phyloP scores from a whole-genome alignment of 2,888 invertebrate species.

The Oligia fasciuncula region DNA sequence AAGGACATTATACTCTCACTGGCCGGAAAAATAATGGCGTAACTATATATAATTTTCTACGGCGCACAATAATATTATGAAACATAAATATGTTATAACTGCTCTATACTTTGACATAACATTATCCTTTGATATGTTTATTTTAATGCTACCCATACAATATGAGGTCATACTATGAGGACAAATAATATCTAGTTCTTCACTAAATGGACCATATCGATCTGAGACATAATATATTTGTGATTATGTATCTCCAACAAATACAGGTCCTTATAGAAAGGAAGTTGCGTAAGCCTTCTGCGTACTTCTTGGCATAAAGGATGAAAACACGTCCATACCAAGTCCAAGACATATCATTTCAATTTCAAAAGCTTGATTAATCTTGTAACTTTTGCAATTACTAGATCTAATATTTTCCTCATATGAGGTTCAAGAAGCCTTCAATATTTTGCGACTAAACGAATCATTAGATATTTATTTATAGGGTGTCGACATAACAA shows the following conservation, averaged over 20 bases:
- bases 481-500: conserved; percentile 55
- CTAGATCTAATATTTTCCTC: not conserved
- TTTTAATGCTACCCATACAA: conserved; percentile 10
- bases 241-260: not conserved
- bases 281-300: conserved; percentile 55
- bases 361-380: not conserved
- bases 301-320: conserved; percentile 28
- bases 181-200: conserved; percentile 9
- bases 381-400: not conserved
- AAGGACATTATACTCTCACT: not conserved
- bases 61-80: conserved; percentile 44
- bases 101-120: conserved; percentile 18
- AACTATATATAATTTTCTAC: not conserved
- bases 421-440: not conserved
- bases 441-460: not conserved
- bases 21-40: not conserved
- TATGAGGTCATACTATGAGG: conserved; percentile 8
- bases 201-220: not conserved
- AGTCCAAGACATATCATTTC: not conserved
- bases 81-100: conserved; percentile 33
- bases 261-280: not conserved
- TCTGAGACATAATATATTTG: not conserved
- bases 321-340: conserved; percentile 20
- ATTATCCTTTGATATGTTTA: conserved; percentile 7
- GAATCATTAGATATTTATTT: conserved; percentile 40